Evolutionary conservation across 2,888 invertebrate genomes (phyloP).

Genomic region (Drosophila sordidapex): DNA sequence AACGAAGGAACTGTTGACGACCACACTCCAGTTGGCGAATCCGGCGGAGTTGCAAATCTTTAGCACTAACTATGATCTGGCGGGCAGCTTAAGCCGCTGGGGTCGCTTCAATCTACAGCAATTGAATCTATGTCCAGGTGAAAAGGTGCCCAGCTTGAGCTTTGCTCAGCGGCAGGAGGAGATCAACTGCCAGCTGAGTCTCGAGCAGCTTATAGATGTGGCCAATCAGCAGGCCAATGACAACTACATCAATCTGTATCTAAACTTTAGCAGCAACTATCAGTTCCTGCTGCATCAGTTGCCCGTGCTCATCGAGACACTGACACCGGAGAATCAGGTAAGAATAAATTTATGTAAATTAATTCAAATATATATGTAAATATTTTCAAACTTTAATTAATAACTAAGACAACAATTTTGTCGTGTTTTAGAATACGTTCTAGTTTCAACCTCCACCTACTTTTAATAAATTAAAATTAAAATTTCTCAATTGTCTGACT

Average conservation of each 20-base stretch:
- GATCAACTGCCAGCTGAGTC: conserved; percentile 74
- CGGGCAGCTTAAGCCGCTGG: conserved; percentile 77
- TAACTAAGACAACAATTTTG: not conserved
- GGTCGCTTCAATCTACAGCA: conserved; percentile 72
- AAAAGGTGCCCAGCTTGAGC: conserved; percentile 37
- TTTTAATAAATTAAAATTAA: not conserved
- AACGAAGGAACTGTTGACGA: conserved; percentile 66
- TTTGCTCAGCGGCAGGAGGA: conserved; percentile 48
- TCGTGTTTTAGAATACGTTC: not conserved
- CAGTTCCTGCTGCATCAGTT: conserved; percentile 73
- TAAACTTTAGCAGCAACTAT: conserved; percentile 80
- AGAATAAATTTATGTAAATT: not conserved
- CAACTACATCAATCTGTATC: conserved; percentile 79
- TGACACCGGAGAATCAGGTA: conserved; percentile 81
- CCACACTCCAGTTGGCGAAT: conserved; percentile 56
- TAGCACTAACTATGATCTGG: conserved; percentile 68
- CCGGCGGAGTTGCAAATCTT: conserved; percentile 61
- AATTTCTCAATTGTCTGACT: not conserved
- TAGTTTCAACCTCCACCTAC: too few relatives aligned
- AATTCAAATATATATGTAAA: not conserved
- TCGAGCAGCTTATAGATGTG: conserved; percentile 82
- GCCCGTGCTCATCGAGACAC: conserved; percentile 82
- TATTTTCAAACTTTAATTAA: not conserved
- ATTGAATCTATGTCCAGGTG: conserved; percentile 75
- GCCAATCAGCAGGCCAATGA: conserved; percentile 67